Conservation (phyloP, 2,797 vertebrate species). For the Lithobates pipiens region DNA sequence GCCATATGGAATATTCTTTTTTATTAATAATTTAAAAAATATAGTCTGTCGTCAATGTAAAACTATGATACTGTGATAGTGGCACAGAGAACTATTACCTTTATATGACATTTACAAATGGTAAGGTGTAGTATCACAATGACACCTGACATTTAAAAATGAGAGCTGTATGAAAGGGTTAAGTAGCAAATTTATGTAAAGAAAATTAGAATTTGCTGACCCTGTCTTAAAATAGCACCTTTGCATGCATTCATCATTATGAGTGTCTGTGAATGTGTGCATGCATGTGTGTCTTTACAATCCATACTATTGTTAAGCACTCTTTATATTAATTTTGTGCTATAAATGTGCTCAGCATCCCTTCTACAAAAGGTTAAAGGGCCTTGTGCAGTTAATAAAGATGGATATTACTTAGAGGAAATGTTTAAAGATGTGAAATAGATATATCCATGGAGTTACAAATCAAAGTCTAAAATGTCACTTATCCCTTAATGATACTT, state of each 20-base stretch:
- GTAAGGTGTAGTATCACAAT: neutral
- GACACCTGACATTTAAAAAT: constrained; percentile 2
- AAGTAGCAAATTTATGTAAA: neutral
- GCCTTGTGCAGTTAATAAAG: constrained; percentile 79
- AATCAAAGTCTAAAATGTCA: constrained; percentile 82
- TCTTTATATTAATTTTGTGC: constrained; percentile 71
- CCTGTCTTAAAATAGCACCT: too few relatives aligned
- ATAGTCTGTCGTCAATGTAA: neutral
- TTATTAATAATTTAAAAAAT: neutral
- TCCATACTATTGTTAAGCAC: constrained; percentile 6
- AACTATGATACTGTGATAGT: neutral
- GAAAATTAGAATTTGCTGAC: neutral
- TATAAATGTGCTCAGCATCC: constrained; percentile 69
- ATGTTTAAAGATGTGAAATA: constrained; percentile 77
- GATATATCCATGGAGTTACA: constrained; percentile 80
- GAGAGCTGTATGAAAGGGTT: neutral
- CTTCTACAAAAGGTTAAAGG: constrained; percentile 74
- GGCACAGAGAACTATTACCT: neutral
- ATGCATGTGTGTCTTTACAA: neutral
- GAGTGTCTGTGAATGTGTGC: too few relatives aligned
- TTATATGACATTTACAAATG: constrained; percentile 26
- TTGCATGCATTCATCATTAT: too few relatives aligned
- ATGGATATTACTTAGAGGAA: constrained; percentile 74
- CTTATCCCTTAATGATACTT: constrained; percentile 84
- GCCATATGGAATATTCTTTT: too few relatives aligned